A percentile compares a stretch with the other conserved stretches of the same genome.
Evolutionary conservation across 2,888 invertebrate species (phyloP).

Genomic region (Itoplectis maculator): DNA sequence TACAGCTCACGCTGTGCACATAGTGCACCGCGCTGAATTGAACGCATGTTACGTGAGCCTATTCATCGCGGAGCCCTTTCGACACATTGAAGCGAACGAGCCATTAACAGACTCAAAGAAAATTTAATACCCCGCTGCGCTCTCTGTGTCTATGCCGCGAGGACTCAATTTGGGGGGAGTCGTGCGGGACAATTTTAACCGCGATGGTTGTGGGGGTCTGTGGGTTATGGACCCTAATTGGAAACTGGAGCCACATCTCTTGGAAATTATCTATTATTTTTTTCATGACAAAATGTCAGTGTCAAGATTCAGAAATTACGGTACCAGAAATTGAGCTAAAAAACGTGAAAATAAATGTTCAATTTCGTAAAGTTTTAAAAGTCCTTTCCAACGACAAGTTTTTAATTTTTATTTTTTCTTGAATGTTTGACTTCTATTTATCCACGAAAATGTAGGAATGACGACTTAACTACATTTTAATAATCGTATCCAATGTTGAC

Average conservation of each 20-base stretch:
- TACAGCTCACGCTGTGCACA: slow-evolving; percentile 39
- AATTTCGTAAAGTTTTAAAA: too few relatives aligned
- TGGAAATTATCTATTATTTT: slow-evolving; percentile 8
- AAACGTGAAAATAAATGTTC: not conserved
- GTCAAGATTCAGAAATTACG: slow-evolving; percentile 1
- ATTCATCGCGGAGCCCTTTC: slow-evolving; percentile 40
- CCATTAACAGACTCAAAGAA: slow-evolving; percentile 50
- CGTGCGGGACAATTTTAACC: not conserved
- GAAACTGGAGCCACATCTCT: slow-evolving; percentile 21
- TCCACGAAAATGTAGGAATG: not conserved
- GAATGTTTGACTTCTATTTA: too few relatives aligned
- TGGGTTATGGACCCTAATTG: slow-evolving; percentile 21
- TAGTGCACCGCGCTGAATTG: slow-evolving; percentile 38
- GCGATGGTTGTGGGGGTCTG: slow-evolving; percentile 2
- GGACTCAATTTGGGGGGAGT: slow-evolving; percentile 36
- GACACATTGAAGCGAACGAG: slow-evolving; percentile 34
- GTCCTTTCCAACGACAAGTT: too few relatives aligned
- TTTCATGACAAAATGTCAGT: slow-evolving; percentile 9
- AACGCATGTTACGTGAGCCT: slow-evolving; percentile 17
- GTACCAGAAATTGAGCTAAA: not conserved
- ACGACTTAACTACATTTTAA: not conserved
- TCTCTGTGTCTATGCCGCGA: slow-evolving; percentile 5
- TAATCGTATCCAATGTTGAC: not conserved
- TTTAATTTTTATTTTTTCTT: not conserved
- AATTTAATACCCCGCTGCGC: slow-evolving; percentile 36